Base-by-base conservation (phyloP, 92 coral and sea anemone genomes). In the Phymanthus crucifer region DNA sequence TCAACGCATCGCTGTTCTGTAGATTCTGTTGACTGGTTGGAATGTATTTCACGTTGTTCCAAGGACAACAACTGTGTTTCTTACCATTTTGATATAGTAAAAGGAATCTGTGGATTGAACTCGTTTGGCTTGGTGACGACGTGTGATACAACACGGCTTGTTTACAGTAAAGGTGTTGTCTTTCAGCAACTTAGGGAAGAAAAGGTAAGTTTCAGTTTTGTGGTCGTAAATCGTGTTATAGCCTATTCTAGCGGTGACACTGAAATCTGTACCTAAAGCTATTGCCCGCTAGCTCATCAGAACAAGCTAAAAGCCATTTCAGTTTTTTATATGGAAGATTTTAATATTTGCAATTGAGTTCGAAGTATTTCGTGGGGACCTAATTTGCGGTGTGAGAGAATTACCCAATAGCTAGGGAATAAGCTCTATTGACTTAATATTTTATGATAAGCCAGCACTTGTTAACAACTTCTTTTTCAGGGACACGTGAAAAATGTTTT, bases 51-150 rank as follows among this genome's bases (percentile, higher is more conserved):
- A 16, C 36, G 74, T 21, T 89, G 93, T 67, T 76, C 74, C 54
- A 68, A 73, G 8, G 89, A 89, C 38, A 80, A 37, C 19, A 69
- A 70, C 5, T 89, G 93, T 37, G 67, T 85, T 26, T 89, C 93
- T 33, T 85, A 89, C 77, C 82, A 89, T 45, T 89, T 81, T 58
- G 34, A 71, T 45, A 80, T 35, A 14, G 74, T 80, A 6, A 7
- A 13, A 33, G 81, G 24, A 29, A 64, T 70, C 10, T 77, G 81
- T 40, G 43, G 46, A 54, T 65, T 77, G 17, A 58, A 77, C 11
- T 69, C 81, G 33, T 77, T 58, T 64, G 81, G 81, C 2, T 57
- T 77, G 43, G 21, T 47, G 3, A 32, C 37, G 34, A 32, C 40
- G 0, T 77, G 81, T 43, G 40, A 24, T 3, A 71, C 4, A 18